Conservation (phyloP, 2,113 vertebrate genomes). For the Argyrosomus japonicus region DNA sequence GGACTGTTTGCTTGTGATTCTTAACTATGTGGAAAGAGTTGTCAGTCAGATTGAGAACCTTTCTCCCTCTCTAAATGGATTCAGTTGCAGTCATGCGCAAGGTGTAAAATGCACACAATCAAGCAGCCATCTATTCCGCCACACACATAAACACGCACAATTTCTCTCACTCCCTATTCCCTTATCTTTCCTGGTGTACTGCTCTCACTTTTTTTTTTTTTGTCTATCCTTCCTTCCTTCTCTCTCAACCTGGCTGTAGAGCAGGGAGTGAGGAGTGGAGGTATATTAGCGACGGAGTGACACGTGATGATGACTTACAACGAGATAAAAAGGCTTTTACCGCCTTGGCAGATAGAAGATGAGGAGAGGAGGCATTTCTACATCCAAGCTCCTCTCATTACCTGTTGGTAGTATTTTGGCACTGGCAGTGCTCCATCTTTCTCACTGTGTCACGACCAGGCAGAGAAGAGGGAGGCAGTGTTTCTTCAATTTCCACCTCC, state of each 20-base stretch:
- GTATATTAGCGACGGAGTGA: slow-evolving; percentile 46
- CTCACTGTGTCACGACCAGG: slow-evolving; percentile 25
- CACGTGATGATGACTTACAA: slow-evolving; percentile 57
- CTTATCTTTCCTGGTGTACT: slow-evolving; percentile 12
- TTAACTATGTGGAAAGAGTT: slow-evolving; percentile 63
- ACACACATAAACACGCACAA: slow-evolving; percentile 14
- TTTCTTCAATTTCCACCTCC: slow-evolving; percentile 34
- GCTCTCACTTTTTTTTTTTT: neutral
- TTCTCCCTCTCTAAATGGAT: slow-evolving; percentile 52
- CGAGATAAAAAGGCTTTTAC: slow-evolving; percentile 66
- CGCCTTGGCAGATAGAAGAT: slow-evolving; percentile 39
- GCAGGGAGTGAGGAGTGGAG: neutral
- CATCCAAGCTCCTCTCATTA: slow-evolving; percentile 57
- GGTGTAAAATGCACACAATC: slow-evolving; percentile 58
- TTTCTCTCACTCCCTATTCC: slow-evolving; percentile 26
- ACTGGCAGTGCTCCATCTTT: slow-evolving; percentile 34
- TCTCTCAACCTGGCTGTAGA: slow-evolving; percentile 3
- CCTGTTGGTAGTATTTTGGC: slow-evolving; percentile 55
- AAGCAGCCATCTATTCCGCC: slow-evolving; percentile 12
- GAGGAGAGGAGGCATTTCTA: slow-evolving; percentile 33
- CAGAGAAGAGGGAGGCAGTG: slow-evolving; percentile 10
- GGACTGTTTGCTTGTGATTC: slow-evolving; percentile 57
- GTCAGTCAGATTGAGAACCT: slow-evolving; percentile 62
- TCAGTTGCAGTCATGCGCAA: slow-evolving; percentile 45
- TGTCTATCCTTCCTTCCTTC: slow-evolving; percentile 10